phyloP scores from a whole-genome alignment of 1,140 invertebrate species.

The Wiebesia pumilae region DNA sequence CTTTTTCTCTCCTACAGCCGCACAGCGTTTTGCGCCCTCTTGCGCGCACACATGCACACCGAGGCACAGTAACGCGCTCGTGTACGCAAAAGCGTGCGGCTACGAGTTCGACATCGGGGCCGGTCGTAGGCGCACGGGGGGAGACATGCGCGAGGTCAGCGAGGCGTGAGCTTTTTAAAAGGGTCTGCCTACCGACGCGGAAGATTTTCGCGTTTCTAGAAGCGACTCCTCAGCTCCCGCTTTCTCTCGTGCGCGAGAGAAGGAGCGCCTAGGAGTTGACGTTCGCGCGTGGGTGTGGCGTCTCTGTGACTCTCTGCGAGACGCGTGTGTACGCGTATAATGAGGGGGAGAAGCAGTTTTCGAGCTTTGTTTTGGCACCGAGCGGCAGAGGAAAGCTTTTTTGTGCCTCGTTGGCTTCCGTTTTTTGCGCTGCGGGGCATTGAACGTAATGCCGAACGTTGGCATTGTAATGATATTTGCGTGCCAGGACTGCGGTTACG shows the following conservation, averaged over 20 bases:
- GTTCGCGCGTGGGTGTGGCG: no score
- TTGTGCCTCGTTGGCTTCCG: conserved; percentile 23
- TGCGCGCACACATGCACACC: neutral
- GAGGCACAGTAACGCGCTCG: neutral
- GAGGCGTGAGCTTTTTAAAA: conserved; percentile 43
- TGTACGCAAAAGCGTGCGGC: no score
- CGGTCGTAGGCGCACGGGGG: neutral
- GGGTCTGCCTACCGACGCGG: conserved; percentile 27
- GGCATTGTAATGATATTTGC: conserved; percentile 7
- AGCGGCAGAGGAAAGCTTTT: neutral
- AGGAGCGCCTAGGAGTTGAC: neutral
- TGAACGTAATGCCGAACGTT: neutral
- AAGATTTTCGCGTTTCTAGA: conserved; percentile 40
- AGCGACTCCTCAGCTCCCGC: neutral
- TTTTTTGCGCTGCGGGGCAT: neutral
- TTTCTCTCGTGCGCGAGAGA: neutral
- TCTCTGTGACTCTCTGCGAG: neutral
- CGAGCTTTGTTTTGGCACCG: conserved; percentile 42
- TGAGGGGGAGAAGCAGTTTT: neutral
- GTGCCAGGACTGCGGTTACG: neutral
- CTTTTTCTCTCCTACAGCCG: neutral
- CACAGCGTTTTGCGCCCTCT: neutral
- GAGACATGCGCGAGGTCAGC: neutral
- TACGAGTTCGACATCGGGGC: no score
- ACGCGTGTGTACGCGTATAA: neutral